Evolutionary conservation across 2,797 vertebrate genomes (phyloP), one percentile per base, ranked within the genome.

Genomic region (Muraenolepis orangiensis): DNA sequence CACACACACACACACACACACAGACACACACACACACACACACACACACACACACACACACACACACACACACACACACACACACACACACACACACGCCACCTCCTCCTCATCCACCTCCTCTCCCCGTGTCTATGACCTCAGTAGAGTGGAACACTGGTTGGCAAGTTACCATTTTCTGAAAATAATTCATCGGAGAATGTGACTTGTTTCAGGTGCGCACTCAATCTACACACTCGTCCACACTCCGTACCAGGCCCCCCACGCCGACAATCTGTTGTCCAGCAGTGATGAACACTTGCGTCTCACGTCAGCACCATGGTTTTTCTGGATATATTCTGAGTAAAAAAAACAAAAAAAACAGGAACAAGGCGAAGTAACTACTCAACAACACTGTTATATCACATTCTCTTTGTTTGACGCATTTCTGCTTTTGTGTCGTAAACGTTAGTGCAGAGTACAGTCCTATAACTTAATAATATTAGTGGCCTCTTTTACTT

Each of bases 391-490:
- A 29, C 14, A 5, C 0, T 74, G 61, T 73, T 67, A 30, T 75
- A 66, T 76, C 34, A 74, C 32, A 10, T 20, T 30, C 68, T 76
- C 67, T 7, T 71, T 66, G n/a, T 73, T 20, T 69, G 69, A 31
- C 20, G n/a, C 64, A 70, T 71, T 82, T 80, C 74, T 81, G 75
- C 79, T 85, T 82, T 66, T 79, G 81, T 87, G 77, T 83, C 78
- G 85, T 88, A 76, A 82, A 73, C 42, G 79, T 75, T 70, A 75
- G 81, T 57, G 72, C 38, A 57, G 2, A 78, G 77, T 72, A 46
- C n/a, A 64, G 81, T 28, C 76, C 66, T 75, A 80, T 85, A 74
- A 76, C 74, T 64, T 74, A 51, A 80, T 77, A 12, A 77, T 51
- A 76, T 75, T 69, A 77, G 64, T 79, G 32, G 0, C 83, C 36